Conservation (phyloP, 2,797 vertebrate species). For the Distichodus sexfasciatus region DNA sequence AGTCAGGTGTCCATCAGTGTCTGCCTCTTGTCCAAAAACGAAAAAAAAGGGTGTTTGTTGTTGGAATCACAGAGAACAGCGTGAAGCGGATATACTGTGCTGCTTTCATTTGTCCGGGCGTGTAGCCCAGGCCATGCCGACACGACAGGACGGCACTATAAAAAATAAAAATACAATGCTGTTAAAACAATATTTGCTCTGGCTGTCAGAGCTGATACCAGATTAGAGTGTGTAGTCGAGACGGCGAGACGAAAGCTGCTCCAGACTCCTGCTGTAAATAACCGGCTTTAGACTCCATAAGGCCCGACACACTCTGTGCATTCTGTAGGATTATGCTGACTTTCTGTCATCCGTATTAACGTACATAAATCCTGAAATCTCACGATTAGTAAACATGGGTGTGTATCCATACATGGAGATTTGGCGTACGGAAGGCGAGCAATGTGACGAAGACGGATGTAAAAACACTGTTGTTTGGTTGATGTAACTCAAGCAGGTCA, state of each 20-base stretch:
- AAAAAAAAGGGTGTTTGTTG: no score
- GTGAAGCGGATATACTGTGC: neutral
- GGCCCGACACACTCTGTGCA: neutral
- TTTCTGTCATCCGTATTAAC: constrained; percentile 23
- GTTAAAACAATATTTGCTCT: constrained; percentile 39
- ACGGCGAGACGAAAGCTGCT: neutral
- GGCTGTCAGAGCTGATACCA: constrained; percentile 3
- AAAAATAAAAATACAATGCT: constrained; percentile 35
- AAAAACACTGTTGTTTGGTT: no score
- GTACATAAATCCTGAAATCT: constrained; percentile 19
- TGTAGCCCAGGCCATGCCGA: neutral
- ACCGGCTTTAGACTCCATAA: constrained; percentile 12
- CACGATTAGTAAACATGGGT: constrained; percentile 9
- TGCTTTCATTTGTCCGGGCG: constrained; percentile 16
- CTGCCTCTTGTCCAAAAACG: no score
- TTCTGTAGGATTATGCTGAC: no score
- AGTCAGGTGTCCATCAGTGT: no score
- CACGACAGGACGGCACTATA: neutral
- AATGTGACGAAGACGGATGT: neutral
- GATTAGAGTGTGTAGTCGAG: constrained; percentile 23
- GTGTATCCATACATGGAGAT: neutral
- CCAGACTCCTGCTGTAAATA: constrained; percentile 39
- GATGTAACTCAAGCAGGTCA: no score
- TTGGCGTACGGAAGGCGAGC: neutral
- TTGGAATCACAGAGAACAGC: no score